Percentiles rank a stretch among this genome's conserved stretches.
Evolutionary conservation across 2,797 vertebrate genomes (phyloP).

Genomic region (Anisognathus igniventris): DNA sequence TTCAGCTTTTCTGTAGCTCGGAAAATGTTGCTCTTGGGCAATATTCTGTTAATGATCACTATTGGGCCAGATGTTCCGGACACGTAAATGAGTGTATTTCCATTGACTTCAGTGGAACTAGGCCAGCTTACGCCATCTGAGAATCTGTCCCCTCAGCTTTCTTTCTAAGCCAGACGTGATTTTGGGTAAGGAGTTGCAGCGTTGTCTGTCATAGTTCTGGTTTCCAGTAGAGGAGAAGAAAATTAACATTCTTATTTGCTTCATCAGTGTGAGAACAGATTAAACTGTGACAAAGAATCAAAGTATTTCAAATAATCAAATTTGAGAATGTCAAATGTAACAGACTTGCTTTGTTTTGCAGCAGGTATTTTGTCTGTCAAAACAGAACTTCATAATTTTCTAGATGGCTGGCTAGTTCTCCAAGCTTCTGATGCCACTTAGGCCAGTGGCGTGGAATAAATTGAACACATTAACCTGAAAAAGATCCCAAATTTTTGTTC

Average conservation of each 20-base stretch:
- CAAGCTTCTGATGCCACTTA: background rate
- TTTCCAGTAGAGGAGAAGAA: background rate
- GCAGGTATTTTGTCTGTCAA: background rate
- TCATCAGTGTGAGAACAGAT: background rate
- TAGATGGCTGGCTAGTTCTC: background rate
- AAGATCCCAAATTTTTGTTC: background rate
- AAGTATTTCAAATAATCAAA: background rate
- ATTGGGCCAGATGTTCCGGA: conserved; percentile 31
- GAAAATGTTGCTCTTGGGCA: conserved; percentile 39
- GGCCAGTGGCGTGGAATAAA: background rate
- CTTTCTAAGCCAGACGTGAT: background rate
- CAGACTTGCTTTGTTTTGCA: background rate
- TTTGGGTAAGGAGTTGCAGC: background rate
- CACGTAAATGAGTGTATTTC: conserved; percentile 20
- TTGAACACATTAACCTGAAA: background rate
- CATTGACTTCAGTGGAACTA: conserved; percentile 8
- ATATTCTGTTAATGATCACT: conserved; percentile 19
- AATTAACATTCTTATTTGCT: background rate
- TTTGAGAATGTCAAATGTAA: background rate
- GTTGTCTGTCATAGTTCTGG: background rate
- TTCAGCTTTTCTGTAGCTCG: conserved; percentile 7
- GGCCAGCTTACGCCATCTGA: background rate
- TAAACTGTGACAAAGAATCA: background rate
- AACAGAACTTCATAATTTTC: background rate
- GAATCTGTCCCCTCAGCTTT: background rate